Evolutionary conservation across 2,888 invertebrate species (phyloP), one percentile per base, ranked within the genome.

Genomic region (Tetragnatha montana): DNA sequence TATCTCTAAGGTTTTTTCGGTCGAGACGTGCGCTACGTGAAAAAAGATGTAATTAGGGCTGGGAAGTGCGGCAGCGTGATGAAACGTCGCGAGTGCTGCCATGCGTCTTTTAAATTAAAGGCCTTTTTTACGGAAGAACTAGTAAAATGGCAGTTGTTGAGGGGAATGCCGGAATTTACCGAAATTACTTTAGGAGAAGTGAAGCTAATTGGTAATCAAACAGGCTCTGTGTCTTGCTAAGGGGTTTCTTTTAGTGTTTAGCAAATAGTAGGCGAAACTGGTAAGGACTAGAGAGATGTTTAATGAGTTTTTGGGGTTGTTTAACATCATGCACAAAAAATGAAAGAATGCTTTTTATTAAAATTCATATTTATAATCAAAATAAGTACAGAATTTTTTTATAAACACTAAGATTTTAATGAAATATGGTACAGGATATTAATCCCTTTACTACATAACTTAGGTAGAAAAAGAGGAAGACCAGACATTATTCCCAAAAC

Each of bases 1-100:
- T 17, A 4, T 60, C 12, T 60, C 14, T 12, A 17, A 7, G 60
- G 12, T 60, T 60, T 60, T 60, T 60, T 60, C 17, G 12, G 35
- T 35, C 60, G 6, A 17, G 12, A 60, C 60, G 60, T 60, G 17
- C 60, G 10, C 10, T 60, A 17, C 51, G 60, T 51, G 73, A 82
- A 82, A 82, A 82, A 82, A 60, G 60, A 60, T 60, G 82, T 82
- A 82, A 82, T 82, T 82, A 82, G 82, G 82, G 21, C n/a, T 35
- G 35, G 35, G 82, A 82, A 82, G 74, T 22, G 51, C 74, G 74
- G 51, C 74, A 82, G 51, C 51, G 50, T 74, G 35, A 47, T 47
- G 69, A 49, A 74, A 73, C 50, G 76, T 50, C 76, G 19, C 50
- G 50, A 71, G 22, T 6, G 70, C 47, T 81, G 81, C 21, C 70